Percentiles rank a stretch among this genome's conserved stretches.
These are phyloP conservation scores for Dreissena rostriformis DNA, from an alignment of 1,140 invertebrate species.

Conservation along the genomic window DNA sequence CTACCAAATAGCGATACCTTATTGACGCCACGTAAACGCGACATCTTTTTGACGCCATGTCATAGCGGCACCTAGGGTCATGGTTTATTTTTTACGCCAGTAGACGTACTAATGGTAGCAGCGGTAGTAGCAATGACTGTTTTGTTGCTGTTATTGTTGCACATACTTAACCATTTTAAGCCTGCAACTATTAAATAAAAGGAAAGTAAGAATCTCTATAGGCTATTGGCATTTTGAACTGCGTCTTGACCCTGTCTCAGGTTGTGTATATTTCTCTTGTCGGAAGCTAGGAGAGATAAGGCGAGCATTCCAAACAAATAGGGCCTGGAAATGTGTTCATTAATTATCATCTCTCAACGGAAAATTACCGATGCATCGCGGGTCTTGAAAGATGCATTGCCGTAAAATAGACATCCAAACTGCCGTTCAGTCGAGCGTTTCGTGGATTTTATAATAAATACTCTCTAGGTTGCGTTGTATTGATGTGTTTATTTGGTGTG, in stretches of 20 bases:
- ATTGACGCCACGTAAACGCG: neutral
- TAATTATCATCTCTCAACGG: conserved; percentile 50
- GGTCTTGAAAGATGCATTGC: conserved; percentile 6
- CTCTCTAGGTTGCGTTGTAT: neutral
- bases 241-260: neutral
- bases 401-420: neutral
- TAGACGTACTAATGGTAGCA: too few relatives aligned
- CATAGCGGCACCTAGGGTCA: neutral
- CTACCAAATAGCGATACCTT: neutral
- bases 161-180: neutral
- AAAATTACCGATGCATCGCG: conserved; percentile 23
- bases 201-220: neutral
- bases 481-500: neutral
- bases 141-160: neutral
- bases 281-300: neutral
- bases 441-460: neutral
- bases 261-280: neutral
- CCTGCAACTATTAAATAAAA: neutral
- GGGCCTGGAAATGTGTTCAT: conserved; percentile 13
- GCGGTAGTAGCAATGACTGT: neutral
- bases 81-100: too few relatives aligned
- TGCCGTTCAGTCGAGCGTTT: neutral
- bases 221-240: neutral
- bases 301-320: conserved; percentile 41
- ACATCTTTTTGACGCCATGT: neutral